Percentiles rank a stretch among this genome's conserved stretches.
Evolutionary conservation across 1,140 invertebrate genomes (phyloP).

Genomic region (Drosophila elegans): DNA sequence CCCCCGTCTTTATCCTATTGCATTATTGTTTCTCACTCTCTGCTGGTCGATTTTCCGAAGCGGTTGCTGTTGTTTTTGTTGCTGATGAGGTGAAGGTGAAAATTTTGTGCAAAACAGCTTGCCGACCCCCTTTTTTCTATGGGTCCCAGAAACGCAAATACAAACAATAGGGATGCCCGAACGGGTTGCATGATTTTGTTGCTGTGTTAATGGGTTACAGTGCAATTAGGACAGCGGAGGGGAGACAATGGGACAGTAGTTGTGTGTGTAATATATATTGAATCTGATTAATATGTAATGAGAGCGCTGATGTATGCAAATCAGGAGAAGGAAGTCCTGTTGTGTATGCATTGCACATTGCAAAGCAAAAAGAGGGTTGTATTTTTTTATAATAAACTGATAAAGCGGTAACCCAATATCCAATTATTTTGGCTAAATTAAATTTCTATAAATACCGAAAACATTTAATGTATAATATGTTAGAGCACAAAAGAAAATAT

Average conservation of each 20-base stretch:
- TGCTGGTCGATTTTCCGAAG: slow-evolving; percentile 24
- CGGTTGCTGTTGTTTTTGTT: slow-evolving; percentile 31
- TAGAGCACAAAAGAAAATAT: not conserved
- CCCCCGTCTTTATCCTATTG: slow-evolving; percentile 20
- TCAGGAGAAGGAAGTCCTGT: slow-evolving; percentile 15
- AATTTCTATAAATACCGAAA: no score
- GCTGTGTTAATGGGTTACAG: slow-evolving; percentile 77
- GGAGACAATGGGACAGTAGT: not conserved
- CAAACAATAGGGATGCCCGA: slow-evolving; percentile 55
- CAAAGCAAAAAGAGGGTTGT: not conserved
- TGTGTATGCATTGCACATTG: slow-evolving; percentile 1
- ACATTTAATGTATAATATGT: no score
- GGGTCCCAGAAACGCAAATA: slow-evolving; percentile 10
- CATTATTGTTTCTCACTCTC: slow-evolving; percentile 29
- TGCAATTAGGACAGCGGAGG: slow-evolving; percentile 76
- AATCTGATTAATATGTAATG: slow-evolving; percentile 55
- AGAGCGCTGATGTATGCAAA: slow-evolving; percentile 23
- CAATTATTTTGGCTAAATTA: not conserved
- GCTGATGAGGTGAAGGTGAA: slow-evolving; percentile 75
- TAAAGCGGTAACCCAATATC: not conserved
- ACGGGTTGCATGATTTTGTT: slow-evolving; percentile 32
- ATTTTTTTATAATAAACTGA: not conserved
- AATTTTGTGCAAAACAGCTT: slow-evolving; percentile 60
- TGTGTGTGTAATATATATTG: slow-evolving; percentile 25
- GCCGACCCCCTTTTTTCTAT: slow-evolving; percentile 33